phyloP scores from a whole-genome alignment of 2,113 vertebrate genomes.

The Willisornis vidua region DNA sequence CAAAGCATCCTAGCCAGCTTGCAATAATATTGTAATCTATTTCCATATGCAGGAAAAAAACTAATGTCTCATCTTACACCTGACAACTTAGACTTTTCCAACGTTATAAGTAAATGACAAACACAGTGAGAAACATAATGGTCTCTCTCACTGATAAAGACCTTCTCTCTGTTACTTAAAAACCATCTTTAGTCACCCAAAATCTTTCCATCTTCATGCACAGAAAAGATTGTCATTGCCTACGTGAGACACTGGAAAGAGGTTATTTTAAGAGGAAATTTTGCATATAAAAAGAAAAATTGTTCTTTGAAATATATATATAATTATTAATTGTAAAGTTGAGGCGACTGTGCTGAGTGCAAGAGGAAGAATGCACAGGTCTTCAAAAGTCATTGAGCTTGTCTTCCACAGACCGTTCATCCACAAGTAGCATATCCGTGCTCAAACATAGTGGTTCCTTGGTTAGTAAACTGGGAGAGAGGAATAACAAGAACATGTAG shows the following conservation, averaged over 20 bases:
- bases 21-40: not conserved
- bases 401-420: not conserved
- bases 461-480: not conserved
- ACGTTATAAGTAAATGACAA: not conserved
- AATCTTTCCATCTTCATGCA: not conserved
- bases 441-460: not conserved
- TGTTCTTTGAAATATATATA: not conserved
- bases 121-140: not conserved
- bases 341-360: not conserved
- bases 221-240: not conserved
- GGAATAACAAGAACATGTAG: not conserved
- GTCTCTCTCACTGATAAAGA: not conserved
- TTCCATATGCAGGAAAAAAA: not conserved
- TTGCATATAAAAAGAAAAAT: not conserved
- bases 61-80: not conserved
- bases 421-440: not conserved
- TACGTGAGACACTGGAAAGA: not conserved
- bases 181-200: not conserved
- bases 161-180: not conserved
- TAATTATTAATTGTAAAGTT: not conserved
- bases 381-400: not conserved
- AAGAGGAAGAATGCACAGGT: not conserved
- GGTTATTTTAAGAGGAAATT: not conserved
- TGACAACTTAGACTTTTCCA: not conserved
- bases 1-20: not conserved